Conservation (phyloP, 64 coral and sea anemone genomes). For the Pachyseris speciosa region DNA sequence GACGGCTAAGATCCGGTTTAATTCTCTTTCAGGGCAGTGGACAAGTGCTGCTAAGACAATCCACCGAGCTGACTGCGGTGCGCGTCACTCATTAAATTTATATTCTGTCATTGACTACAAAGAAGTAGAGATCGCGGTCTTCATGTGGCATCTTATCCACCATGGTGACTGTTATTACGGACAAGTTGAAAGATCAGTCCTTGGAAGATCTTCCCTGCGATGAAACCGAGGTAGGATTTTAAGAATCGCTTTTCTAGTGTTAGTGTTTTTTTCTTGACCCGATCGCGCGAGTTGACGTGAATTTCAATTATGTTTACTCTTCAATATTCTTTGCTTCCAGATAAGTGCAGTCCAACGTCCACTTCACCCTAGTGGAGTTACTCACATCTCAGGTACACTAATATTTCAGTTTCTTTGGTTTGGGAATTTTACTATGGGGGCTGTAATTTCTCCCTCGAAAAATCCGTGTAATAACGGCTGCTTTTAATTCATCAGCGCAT, state of each 20-base stretch:
- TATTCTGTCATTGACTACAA: slow-evolving; percentile 63
- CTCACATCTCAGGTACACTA: slow-evolving; percentile 66
- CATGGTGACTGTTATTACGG: slow-evolving; percentile 92
- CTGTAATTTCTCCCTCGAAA: slow-evolving; percentile 67
- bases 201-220: slow-evolving; percentile 83
- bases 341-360: slow-evolving; percentile 43
- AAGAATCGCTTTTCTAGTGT: not conserved
- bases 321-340: slow-evolving; percentile 68
- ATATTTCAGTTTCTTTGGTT: slow-evolving; percentile 12
- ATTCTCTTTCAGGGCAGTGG: slow-evolving; percentile 75
- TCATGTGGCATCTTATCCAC: slow-evolving; percentile 40
- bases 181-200: slow-evolving; percentile 93
- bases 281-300: slow-evolving; percentile 69
- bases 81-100: slow-evolving; percentile 47
- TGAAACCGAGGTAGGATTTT: slow-evolving; percentile 61
- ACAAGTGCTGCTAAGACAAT: slow-evolving; percentile 20
- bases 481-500: slow-evolving; percentile 69
- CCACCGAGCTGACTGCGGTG: slow-evolving; percentile 21
- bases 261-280: slow-evolving; percentile 24
- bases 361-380: slow-evolving; percentile 2
- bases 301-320: slow-evolving; percentile 87
- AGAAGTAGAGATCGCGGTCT: slow-evolving; percentile 57
- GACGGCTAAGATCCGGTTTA: slow-evolving; percentile 63
- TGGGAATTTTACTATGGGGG: slow-evolving; percentile 52
- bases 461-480: slow-evolving; percentile 76